A percentile compares a stretch with the other conserved stretches of the same genome.
phyloP scores from a whole-genome alignment of 2,888 invertebrate genomes.

The Hylaea fasciaria region DNA sequence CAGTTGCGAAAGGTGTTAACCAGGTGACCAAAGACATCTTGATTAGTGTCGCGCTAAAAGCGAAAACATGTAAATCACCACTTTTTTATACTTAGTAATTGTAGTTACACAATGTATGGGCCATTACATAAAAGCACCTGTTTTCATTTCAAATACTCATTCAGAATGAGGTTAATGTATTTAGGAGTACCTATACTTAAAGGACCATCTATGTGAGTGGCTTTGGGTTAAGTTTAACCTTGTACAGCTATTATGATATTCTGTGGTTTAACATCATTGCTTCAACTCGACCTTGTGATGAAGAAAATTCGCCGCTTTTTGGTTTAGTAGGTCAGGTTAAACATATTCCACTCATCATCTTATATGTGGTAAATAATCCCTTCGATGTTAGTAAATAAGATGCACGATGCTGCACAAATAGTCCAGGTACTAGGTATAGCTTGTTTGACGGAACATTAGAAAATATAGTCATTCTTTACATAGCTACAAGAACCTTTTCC shows the following conservation, averaged over 20 bases:
- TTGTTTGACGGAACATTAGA: too few species aligned
- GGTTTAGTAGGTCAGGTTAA: too few species aligned
- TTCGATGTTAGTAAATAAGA: too few species aligned
- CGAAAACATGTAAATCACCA: constrained; percentile 75
- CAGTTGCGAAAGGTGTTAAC: constrained; percentile 66
- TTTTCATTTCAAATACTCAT: constrained; percentile 6
- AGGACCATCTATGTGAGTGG: not conserved
- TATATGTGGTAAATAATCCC: too few species aligned
- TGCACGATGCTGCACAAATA: too few species aligned
- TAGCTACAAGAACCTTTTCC: too few species aligned
- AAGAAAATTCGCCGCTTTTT: too few species aligned
- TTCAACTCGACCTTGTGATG: too few species aligned
- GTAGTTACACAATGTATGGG: constrained; percentile 55
- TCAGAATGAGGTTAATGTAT: constrained; percentile 19
- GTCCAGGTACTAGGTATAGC: too few species aligned
- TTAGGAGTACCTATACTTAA: constrained; percentile 2
- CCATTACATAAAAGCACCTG: constrained; percentile 25
- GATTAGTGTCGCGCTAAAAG: constrained; percentile 76
- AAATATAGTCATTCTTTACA: too few species aligned
- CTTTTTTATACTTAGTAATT: constrained; percentile 37
- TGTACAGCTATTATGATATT: not conserved
- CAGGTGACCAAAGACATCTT: constrained; percentile 56
- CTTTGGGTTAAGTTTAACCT: not conserved
- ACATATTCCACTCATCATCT: too few species aligned
- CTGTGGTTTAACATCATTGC: too few species aligned